phyloP scores from a whole-genome alignment of 2,888 invertebrate species.

The Sarcophaga variegata region DNA sequence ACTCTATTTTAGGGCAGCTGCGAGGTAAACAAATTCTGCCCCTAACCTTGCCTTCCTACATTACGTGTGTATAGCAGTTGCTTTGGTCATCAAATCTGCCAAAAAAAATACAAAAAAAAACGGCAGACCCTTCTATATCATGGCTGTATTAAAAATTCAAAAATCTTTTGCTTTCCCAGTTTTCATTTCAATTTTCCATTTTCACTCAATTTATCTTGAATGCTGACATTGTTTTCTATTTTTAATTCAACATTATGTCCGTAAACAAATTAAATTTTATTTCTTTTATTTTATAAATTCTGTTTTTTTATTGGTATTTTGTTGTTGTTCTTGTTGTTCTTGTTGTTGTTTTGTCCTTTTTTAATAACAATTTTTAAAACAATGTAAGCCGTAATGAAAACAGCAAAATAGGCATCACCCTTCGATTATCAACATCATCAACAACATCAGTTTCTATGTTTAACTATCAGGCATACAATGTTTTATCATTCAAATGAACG shows the following conservation, averaged over 20 bases:
- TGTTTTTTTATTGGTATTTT: conserved; percentile 3
- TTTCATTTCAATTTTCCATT: conserved; percentile 22
- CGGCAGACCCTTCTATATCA: too few relatives aligned
- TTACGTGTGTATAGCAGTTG: too few relatives aligned
- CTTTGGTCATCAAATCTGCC: too few relatives aligned
- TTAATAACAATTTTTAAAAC: neutral
- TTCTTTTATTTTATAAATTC: conserved; percentile 29
- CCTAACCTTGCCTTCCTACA: too few relatives aligned
- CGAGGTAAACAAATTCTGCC: too few relatives aligned
- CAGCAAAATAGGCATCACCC: neutral
- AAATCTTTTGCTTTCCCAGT: too few relatives aligned
- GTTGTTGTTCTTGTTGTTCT: neutral
- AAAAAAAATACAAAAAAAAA: too few relatives aligned
- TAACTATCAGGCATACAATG: neutral
- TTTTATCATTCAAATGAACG: too few relatives aligned
- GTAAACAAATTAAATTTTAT: conserved; percentile 39
- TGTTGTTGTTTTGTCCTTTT: neutral
- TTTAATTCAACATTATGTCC: conserved; percentile 37
- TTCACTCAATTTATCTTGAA: conserved; percentile 51
- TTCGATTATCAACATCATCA: conserved; percentile 4
- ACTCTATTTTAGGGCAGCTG: too few relatives aligned
- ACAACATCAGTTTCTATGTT: neutral
- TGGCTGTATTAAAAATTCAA: too few relatives aligned
- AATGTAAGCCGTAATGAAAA: neutral
- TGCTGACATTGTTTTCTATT: conserved; percentile 14